Evolutionary conservation across 2,113 vertebrate species (phyloP), one percentile per base, ranked within the genome.

Genomic region (Pycnonotus jocosus): DNA sequence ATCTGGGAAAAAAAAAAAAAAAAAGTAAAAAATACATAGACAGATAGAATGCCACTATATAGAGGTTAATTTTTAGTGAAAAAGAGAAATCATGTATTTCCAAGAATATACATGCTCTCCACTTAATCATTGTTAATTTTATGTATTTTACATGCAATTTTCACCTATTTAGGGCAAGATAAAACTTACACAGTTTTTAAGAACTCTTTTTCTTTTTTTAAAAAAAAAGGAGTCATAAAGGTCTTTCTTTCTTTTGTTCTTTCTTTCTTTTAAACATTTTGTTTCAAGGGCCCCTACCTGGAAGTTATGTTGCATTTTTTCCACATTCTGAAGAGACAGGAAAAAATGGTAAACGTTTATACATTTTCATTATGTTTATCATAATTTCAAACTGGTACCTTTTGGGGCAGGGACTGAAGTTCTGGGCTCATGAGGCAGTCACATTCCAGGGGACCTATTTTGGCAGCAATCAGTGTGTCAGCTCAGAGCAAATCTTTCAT

Each of bases 371-470:
- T 64, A 25, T 25, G 62, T 65, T 88, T 71, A 30, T 71, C 74
- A 24, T 11, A 4, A 30, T 79, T 65, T 83, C 11, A 68, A 28
- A 77, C 3, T 37, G 6, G 12, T 17, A 24, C 2, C 4, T 86
- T 7, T 7, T 35, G 16, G 14, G 14, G 3, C 2, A 3, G 3
- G 5, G 2, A 25, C 4, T n/a, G 35, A 17, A 71, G 9, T 28
- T 62, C 38, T 33, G 30, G 5, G 4, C 9, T 18, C 12, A 44
- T 0, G 0, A 60, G 2, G 4, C 3, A 54, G 3, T 5, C 22
- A 31, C 0, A 0, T 8, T 54, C 11, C 12, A 25, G n/a, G 2
- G 3, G 2, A 1, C 1, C 10, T 48, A 16, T 48, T 89, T 38
- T 54, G 19, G 27, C 25, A 79, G 9, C 1, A 13, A 19, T 38